phyloP scores from a whole-genome alignment of 1,140 invertebrate genomes.

The Wasmannia auropunctata region DNA sequence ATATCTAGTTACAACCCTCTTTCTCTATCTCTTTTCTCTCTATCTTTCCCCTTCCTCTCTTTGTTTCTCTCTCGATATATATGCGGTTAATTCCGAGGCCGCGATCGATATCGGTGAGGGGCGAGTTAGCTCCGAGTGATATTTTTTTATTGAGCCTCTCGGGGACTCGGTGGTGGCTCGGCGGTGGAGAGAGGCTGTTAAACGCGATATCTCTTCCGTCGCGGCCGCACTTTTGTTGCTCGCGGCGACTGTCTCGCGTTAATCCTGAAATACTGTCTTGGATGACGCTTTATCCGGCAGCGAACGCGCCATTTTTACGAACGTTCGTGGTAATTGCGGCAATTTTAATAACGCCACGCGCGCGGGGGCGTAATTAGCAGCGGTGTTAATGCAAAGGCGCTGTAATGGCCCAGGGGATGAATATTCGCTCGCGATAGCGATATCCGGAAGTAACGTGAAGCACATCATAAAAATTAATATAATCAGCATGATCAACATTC shows the following conservation, averaged over 20 bases:
- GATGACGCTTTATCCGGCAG: conserved; percentile 55
- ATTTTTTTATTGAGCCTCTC: conserved; percentile 57
- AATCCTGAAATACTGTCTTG: conserved; percentile 60
- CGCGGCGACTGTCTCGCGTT: conserved; percentile 50
- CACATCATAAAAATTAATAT: conserved; percentile 26
- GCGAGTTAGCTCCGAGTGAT: conserved; percentile 22
- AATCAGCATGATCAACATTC: background rate
- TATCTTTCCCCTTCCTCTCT: background rate
- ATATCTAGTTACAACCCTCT: conserved; percentile 1
- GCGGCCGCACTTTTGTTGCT: conserved; percentile 50
- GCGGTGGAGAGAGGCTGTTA: conserved; percentile 4
- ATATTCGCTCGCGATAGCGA: conserved; percentile 28
- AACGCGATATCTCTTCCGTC: conserved; percentile 49
- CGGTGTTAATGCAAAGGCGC: conserved; percentile 49
- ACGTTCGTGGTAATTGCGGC: conserved; percentile 39
- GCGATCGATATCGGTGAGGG: conserved; percentile 42
- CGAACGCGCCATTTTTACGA: conserved; percentile 47
- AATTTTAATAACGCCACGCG: conserved; percentile 55
- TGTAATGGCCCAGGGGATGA: conserved; percentile 29
- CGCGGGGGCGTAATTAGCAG: conserved; percentile 41
- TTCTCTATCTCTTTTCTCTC: background rate
- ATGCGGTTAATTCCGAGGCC: conserved; percentile 37
- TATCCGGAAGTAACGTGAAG: background rate
- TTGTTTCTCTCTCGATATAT: background rate
- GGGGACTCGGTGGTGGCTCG: background rate